Conservation (phyloP, 2,888 invertebrate species). For the Melinaea menophilus region DNA sequence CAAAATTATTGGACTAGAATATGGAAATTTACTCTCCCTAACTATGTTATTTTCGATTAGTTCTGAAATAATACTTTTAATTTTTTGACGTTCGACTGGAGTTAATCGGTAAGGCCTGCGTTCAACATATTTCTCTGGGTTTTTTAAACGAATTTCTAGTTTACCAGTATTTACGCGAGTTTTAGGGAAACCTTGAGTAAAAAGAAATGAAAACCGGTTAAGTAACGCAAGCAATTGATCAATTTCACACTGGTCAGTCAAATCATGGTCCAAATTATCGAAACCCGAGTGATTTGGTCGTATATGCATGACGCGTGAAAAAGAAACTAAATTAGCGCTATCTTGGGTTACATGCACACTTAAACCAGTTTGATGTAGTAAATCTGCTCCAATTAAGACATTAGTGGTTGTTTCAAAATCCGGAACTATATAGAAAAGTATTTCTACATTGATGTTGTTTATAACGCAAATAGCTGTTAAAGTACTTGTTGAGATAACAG, state of each 20-base stretch:
- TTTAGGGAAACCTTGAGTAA: conserved; percentile 17
- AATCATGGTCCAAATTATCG: conserved; percentile 14
- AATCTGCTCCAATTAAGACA: conserved; percentile 22
- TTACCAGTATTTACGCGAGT: too few species aligned
- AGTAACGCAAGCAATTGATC: conserved; percentile 14
- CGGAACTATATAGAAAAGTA: conserved; percentile 16
- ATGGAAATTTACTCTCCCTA: too few species aligned
- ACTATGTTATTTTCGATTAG: conserved; percentile 19
- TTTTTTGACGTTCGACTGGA: conserved; percentile 20
- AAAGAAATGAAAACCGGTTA: conserved; percentile 18
- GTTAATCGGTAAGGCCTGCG: too few species aligned
- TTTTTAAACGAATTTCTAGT: too few species aligned
- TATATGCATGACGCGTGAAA: conserved; percentile 11
- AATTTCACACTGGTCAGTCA: conserved; percentile 10
- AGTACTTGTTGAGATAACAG: conserved; percentile 12
- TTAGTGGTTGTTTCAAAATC: conserved; percentile 16
- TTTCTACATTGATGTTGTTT: conserved; percentile 16
- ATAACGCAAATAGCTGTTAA: conserved; percentile 18
- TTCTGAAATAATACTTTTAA: conserved; percentile 19
- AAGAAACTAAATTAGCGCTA: conserved; percentile 10
- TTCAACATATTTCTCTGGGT: too few species aligned
- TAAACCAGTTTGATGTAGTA: conserved; percentile 17
- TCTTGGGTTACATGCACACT: conserved; percentile 20
- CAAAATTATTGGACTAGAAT: too few species aligned
- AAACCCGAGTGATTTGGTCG: conserved; percentile 15